Conservation (phyloP, 1,140 invertebrate genomes). For the Hyles euphorbiae region DNA sequence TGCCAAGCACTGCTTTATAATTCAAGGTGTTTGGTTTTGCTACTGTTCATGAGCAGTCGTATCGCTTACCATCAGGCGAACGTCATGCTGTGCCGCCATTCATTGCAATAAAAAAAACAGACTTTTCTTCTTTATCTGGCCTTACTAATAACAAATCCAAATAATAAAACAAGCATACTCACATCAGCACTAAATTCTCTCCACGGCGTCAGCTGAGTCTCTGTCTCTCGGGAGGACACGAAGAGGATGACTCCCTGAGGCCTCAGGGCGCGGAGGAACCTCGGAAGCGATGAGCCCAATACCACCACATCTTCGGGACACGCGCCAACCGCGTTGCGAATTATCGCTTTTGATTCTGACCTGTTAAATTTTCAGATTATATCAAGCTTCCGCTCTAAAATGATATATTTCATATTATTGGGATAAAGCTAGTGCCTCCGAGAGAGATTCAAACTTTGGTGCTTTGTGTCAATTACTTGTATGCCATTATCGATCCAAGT, state of each 20-base stretch:
- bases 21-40: too few relatives aligned
- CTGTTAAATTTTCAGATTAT: constrained; percentile 65
- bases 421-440: too few relatives aligned
- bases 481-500: too few relatives aligned
- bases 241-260: constrained; percentile 81
- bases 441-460: too few relatives aligned
- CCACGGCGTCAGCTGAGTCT: constrained; percentile 91
- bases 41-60: too few relatives aligned
- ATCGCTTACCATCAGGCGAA: too few relatives aligned
- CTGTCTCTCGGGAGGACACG: constrained; percentile 91
- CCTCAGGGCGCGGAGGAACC: constrained; percentile 72
- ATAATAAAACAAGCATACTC: constrained; percentile 6
- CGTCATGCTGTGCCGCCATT: too few relatives aligned
- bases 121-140: too few relatives aligned
- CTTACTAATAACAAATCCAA: background rate
- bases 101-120: too few relatives aligned
- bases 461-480: too few relatives aligned
- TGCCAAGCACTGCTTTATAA: too few relatives aligned
- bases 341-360: constrained; percentile 88
- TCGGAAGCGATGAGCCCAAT: constrained; percentile 82
- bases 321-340: constrained; percentile 87
- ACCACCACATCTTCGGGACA: constrained; percentile 88
- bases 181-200: constrained; percentile 87
- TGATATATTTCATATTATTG: too few relatives aligned
- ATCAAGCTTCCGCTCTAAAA: background rate